phyloP scores from a whole-genome alignment of 1,140 invertebrate species.

The Chlorops oryzae region DNA sequence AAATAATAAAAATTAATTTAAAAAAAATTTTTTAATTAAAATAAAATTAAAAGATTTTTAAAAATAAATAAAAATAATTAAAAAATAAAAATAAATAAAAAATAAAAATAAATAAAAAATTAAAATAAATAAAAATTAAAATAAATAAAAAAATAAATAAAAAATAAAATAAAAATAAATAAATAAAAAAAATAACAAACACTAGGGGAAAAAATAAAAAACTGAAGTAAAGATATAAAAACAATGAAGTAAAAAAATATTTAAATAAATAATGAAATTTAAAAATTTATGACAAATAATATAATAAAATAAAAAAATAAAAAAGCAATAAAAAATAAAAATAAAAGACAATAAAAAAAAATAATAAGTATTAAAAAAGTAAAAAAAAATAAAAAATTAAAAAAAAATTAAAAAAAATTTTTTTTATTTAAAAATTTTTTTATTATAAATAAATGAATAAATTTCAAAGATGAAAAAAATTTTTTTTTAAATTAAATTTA shows the following conservation, averaged over 20 bases:
- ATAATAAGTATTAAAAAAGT: not conserved
- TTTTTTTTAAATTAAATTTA: no score
- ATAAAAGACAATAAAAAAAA: not conserved
- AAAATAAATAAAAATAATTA: no score
- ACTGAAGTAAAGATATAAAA: constrained; percentile 15
- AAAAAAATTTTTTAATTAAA: no score
- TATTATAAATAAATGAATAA: no score
- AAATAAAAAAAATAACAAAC: constrained; percentile 23
- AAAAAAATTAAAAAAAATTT: not conserved
- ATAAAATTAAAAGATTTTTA: no score
- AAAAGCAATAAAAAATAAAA: not conserved
- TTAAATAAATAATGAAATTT: constrained; percentile 33
- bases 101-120: no score
- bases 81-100: no score
- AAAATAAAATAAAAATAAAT: not conserved
- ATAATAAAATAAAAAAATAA: not conserved
- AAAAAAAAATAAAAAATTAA: not conserved
- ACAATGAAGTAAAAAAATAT: constrained; percentile 27
- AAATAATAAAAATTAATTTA: no score
- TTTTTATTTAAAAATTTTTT: no score
- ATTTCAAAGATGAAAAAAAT: no score
- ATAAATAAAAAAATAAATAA: not conserved
- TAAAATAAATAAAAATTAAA: not conserved
- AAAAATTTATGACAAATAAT: not conserved
- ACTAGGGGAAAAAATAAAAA: no score